Evolutionary conservation across 2,888 invertebrate species (phyloP).

Genomic region (Adineta ricciae): DNA sequence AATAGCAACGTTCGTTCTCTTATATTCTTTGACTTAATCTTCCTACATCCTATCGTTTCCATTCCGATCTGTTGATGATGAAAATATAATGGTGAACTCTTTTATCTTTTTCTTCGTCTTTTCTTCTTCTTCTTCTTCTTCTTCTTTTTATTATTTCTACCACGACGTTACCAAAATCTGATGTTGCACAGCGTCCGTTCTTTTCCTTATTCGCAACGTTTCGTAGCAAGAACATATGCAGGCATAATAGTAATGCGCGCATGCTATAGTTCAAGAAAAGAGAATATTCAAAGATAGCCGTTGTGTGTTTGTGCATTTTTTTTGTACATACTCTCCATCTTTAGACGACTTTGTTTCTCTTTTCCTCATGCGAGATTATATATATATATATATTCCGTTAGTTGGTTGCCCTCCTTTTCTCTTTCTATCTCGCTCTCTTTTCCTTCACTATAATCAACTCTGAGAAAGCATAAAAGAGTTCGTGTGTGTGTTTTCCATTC

Average conservation of each 20-base stretch:
- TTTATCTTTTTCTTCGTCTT: not conserved
- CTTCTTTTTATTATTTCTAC: not conserved
- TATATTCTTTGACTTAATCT: not conserved
- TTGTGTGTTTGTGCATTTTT: not conserved
- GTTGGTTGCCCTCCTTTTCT: not conserved
- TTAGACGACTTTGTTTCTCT: not conserved
- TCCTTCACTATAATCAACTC: not conserved
- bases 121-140: not conserved
- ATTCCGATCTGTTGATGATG: slow-evolving; percentile 1
- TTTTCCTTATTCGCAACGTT: slow-evolving; percentile 13
- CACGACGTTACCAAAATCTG: not conserved
- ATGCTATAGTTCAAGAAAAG: not conserved
- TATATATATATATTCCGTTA: not conserved
- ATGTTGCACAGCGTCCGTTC: not conserved
- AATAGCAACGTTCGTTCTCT: not conserved
- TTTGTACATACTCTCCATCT: slow-evolving; percentile 6
- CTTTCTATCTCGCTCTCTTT: not conserved
- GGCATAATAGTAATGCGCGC: not conserved
- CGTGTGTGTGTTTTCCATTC: slow-evolving; percentile 5
- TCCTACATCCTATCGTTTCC: not conserved
- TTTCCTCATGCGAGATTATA: not conserved
- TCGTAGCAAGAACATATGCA: not conserved
- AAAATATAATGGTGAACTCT: not conserved
- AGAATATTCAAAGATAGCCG: not conserved
- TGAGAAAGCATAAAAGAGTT: slow-evolving; percentile 12